A percentile compares a stretch with the other conserved stretches of the same genome.
Evolutionary conservation across 2,113 vertebrate genomes (phyloP).

Genomic region (Felis catus): DNA sequence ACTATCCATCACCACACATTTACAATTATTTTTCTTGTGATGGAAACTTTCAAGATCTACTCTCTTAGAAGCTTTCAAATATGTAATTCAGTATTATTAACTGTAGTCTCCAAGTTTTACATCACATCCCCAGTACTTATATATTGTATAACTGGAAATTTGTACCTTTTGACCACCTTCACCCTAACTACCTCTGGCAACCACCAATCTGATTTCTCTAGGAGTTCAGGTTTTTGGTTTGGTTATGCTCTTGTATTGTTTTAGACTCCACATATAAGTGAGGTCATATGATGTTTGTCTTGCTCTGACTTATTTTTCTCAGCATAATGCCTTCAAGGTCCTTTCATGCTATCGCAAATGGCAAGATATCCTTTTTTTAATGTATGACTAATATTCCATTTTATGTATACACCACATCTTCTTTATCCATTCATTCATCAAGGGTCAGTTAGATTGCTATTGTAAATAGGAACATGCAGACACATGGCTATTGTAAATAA

Average conservation of each 20-base stretch:
- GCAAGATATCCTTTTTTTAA: background rate
- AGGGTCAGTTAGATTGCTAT: background rate
- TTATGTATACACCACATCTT: background rate
- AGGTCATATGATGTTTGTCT: background rate
- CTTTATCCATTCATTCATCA: background rate
- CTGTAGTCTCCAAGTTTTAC: background rate
- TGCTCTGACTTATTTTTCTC: background rate
- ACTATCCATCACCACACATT: background rate
- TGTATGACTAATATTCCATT: background rate
- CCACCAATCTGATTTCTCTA: background rate
- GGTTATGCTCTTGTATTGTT: background rate
- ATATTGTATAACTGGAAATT: background rate
- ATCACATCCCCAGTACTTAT: background rate
- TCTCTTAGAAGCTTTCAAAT: background rate
- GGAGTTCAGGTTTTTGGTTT: background rate
- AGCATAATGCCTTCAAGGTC: background rate
- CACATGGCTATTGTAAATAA: background rate
- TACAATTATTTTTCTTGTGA: background rate
- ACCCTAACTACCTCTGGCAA: background rate
- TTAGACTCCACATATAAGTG: background rate
- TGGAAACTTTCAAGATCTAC: background rate
- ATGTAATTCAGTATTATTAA: background rate
- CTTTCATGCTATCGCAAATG: background rate
- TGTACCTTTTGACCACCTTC: background rate
- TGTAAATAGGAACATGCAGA: background rate